A percentile compares a stretch with the other conserved stretches of the same genome.
phyloP scores from a whole-genome alignment of 2,888 invertebrate species.

The Trachelus iudaicus region DNA sequence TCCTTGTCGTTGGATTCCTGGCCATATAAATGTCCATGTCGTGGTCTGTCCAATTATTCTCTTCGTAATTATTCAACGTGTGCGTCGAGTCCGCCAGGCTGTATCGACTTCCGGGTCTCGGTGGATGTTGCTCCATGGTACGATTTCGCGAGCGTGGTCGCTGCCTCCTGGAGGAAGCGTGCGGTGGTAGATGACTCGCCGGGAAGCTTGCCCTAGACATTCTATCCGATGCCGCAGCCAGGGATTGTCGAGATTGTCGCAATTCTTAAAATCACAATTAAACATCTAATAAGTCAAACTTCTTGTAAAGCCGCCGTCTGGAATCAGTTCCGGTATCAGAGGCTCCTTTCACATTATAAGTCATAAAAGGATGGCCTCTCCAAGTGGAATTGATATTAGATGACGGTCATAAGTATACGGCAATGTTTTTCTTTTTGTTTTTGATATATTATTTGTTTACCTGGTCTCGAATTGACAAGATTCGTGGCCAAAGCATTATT shows the following conservation, averaged over 20 bases:
- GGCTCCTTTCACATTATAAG: not conserved
- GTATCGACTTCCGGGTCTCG: conserved; percentile 81
- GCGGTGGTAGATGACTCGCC: conserved; percentile 71
- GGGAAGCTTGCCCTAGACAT: conserved; percentile 82
- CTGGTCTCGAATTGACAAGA: conserved; percentile 79
- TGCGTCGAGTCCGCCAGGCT: conserved; percentile 84
- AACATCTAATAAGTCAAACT: not conserved
- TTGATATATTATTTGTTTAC: conserved; percentile 54
- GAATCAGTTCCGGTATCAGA: not conserved
- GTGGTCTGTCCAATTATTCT: conserved; percentile 95
- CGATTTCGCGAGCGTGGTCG: conserved; percentile 84
- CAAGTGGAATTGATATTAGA: not conserved
- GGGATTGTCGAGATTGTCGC: conserved; percentile 86
- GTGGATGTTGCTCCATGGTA: conserved; percentile 70
- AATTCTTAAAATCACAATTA: conserved; percentile 71
- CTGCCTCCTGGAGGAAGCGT: conserved; percentile 71
- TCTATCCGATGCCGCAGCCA: conserved; percentile 84
- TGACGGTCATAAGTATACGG: not conserved
- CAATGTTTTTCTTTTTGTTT: not conserved
- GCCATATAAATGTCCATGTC: conserved; percentile 97
- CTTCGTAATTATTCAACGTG: conserved; percentile 86
- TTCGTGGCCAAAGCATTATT: conserved; percentile 78
- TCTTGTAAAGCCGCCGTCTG: not conserved
- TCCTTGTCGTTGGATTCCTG: conserved; percentile 87
- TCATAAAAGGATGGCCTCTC: not conserved